Conservation (phyloP, 2,113 vertebrate genomes). For the Tachysurus vachellii region DNA sequence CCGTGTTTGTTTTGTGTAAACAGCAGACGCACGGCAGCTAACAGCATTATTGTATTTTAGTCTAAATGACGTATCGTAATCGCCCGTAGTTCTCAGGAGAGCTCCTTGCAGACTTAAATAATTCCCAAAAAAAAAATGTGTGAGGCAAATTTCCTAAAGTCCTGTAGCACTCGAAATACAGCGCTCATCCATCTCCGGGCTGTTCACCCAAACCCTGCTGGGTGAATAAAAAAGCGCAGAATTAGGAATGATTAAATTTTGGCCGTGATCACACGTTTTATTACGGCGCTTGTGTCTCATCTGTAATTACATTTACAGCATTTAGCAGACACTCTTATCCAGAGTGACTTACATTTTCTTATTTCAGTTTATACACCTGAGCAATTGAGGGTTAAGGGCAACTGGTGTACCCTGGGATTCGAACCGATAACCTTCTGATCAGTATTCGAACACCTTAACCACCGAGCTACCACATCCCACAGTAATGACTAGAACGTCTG, state of each 20-base stretch:
- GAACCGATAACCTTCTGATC: too few species aligned
- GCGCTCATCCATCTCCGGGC: not conserved
- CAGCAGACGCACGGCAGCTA: conserved; percentile 29
- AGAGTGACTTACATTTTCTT: too few species aligned
- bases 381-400: too few species aligned
- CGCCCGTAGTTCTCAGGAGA: conserved; percentile 29
- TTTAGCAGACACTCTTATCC: too few species aligned
- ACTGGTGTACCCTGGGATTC: too few species aligned
- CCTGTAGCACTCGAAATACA: conserved; percentile 9
- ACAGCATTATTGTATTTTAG: conserved; percentile 35
- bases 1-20: conserved; percentile 23
- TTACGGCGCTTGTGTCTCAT: not conserved
- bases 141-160: conserved; percentile 30
- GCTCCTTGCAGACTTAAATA: conserved; percentile 41
- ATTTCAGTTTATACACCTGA: too few species aligned
- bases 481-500: conserved; percentile 9
- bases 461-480: too few species aligned
- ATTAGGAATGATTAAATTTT: conserved; percentile 47
- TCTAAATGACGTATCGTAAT: conserved; percentile 41
- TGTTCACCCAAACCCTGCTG: not conserved
- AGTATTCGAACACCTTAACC: too few species aligned
- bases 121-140: not conserved
- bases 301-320: too few species aligned
- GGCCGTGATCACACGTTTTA: conserved; percentile 41
- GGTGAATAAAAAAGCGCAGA: conserved; percentile 23